phyloP scores from a whole-genome alignment of 2,888 invertebrate species.

The Hypselothyrea guttata region DNA sequence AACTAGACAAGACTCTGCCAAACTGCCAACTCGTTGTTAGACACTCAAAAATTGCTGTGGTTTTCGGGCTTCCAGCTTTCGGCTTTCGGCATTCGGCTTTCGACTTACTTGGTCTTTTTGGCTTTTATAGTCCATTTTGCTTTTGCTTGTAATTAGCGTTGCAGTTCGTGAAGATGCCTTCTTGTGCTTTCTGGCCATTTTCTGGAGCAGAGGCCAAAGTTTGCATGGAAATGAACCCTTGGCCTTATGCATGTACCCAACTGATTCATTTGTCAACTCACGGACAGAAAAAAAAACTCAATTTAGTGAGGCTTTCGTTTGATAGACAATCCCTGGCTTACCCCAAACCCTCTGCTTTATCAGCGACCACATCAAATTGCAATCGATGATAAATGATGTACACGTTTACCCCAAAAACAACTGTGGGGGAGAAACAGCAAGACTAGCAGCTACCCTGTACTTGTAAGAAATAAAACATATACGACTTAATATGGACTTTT shows the following conservation, averaged over 20 bases:
- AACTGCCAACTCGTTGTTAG: conserved; percentile 39
- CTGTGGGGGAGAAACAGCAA: not conserved
- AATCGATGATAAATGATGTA: conserved; percentile 70
- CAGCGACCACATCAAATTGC: conserved; percentile 56
- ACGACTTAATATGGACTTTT: too few species aligned
- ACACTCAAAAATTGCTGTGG: conserved; percentile 50
- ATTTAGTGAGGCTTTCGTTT: conserved; percentile 13
- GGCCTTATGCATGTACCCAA: not conserved
- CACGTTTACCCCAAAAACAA: conserved; percentile 16
- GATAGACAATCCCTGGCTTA: not conserved
- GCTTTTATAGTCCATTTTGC: conserved; percentile 23
- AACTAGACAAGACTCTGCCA: conserved; percentile 43
- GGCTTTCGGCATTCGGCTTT: conserved; percentile 9
- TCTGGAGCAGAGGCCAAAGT: conserved; percentile 19
- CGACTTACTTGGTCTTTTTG: too few species aligned
- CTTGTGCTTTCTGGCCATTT: conserved; percentile 50
- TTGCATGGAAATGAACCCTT: not conserved
- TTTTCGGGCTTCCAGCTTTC: not conserved
- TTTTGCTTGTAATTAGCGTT: conserved; percentile 71
- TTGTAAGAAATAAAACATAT: rapidly evolving
- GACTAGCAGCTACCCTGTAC: conserved; percentile 3
- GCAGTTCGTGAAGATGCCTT: conserved; percentile 72
- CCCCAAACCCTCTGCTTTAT: not conserved
- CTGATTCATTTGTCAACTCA: conserved; percentile 32
- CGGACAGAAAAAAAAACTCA: conserved; percentile 24